Evolutionary conservation across 2,797 vertebrate genomes (phyloP).

Genomic region (Lithobates sylvaticus): DNA sequence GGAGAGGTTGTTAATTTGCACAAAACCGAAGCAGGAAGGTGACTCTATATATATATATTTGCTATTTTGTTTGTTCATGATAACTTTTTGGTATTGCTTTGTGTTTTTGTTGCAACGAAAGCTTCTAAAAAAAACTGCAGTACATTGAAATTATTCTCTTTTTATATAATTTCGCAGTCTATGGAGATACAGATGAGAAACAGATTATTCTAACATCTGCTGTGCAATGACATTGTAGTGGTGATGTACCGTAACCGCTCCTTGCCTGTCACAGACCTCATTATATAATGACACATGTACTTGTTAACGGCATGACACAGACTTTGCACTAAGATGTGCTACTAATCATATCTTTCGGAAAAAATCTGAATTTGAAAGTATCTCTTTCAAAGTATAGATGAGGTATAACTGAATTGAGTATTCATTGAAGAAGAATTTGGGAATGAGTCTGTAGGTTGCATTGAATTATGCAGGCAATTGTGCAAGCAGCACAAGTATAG

Average conservation of each 20-base stretch:
- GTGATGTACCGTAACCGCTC: conserved; percentile 2
- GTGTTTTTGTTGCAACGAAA: background rate
- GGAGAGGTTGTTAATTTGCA: no score
- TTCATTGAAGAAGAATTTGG: background rate
- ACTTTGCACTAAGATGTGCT: background rate
- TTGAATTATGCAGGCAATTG: no score
- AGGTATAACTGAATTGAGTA: background rate
- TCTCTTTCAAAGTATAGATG: background rate
- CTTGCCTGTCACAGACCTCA: conserved; percentile 9
- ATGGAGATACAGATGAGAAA: conserved; percentile 4
- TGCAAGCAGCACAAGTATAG: background rate
- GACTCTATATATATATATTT: background rate
- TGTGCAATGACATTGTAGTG: conserved; percentile 10
- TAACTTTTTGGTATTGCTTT: background rate
- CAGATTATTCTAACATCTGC: conserved; percentile 12
- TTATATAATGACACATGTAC: conserved; percentile 15
- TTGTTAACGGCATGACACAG: conserved; percentile 6
- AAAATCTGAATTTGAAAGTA: background rate
- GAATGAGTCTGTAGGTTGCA: no score
- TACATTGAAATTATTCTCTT: background rate
- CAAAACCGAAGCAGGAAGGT: background rate
- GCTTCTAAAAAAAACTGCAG: background rate
- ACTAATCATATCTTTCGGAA: background rate
- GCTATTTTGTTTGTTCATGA: background rate
- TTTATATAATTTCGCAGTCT: background rate